These are phyloP conservation scores for Alces alces DNA, from an alignment of 2,113 vertebrate genomes.

Conservation along the genomic window DNA sequence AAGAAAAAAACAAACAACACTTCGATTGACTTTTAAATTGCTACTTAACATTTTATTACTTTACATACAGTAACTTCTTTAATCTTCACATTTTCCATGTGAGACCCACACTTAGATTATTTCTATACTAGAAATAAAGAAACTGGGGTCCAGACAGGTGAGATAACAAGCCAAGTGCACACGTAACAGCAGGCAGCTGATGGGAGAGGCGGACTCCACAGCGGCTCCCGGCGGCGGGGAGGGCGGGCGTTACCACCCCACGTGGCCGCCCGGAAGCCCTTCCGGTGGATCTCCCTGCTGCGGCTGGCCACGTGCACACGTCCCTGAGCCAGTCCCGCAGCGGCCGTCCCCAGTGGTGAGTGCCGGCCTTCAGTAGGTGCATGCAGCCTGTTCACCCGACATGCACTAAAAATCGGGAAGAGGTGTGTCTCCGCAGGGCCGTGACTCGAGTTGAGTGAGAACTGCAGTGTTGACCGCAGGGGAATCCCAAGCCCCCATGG, in stretches of 20 bases:
- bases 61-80: background rate
- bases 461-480: background rate
- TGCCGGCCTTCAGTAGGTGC: background rate
- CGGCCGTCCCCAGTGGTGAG: fast-evolving
- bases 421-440: fast-evolving
- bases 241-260: too few species aligned
- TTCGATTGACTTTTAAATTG: background rate
- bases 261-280: background rate
- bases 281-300: background rate
- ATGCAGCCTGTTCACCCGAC: fast-evolving
- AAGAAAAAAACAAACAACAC: background rate
- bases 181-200: background rate
- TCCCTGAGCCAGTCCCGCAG: background rate
- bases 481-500: background rate
- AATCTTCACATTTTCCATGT: background rate
- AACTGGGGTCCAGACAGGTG: background rate
- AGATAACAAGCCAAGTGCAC: background rate
- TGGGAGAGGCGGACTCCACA: background rate
- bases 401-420: background rate
- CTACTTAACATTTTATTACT: background rate
- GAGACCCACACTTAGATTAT: background rate
- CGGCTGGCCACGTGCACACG: fast-evolving
- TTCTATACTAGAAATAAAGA: background rate
- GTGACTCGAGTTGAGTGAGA: background rate
- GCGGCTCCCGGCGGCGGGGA: fast-evolving